Evolutionary conservation across 2,888 invertebrate species (phyloP).

Genomic region (Tridacna gigas): DNA sequence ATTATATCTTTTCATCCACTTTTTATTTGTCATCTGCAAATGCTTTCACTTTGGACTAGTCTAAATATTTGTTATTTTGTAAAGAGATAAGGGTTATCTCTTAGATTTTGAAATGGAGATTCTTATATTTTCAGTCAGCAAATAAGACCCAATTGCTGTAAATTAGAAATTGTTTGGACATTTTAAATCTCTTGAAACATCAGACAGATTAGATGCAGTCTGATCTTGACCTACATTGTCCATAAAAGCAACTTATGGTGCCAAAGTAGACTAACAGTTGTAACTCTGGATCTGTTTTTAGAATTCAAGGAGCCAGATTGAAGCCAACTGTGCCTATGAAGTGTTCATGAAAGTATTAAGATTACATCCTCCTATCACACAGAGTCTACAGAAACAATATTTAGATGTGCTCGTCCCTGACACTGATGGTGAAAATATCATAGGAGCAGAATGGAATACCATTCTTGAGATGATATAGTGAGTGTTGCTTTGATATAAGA

Average conservation of each 20-base stretch:
- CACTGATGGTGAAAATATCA: conserved; percentile 9
- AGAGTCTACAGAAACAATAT: conserved; percentile 54
- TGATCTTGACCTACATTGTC: too few species aligned
- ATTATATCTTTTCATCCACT: neutral
- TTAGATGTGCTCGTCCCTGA: conserved; percentile 38
- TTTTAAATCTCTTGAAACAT: too few species aligned
- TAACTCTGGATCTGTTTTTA: neutral
- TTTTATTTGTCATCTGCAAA: neutral
- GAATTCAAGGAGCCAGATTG: conserved; percentile 27
- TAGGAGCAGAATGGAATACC: conserved; percentile 50
- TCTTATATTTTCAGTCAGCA: too few species aligned
- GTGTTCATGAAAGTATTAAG: conserved; percentile 66
- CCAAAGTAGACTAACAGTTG: too few species aligned
- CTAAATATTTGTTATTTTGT: neutral
- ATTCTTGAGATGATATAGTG: conserved; percentile 31
- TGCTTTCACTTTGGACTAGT: neutral
- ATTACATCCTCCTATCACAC: conserved; percentile 68
- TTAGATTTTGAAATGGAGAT: too few species aligned
- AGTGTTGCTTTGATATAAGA: neutral
- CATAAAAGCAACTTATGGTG: too few species aligned
- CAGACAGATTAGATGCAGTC: neutral
- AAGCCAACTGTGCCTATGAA: conserved; percentile 58
- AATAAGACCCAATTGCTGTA: too few species aligned
- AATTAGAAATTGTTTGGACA: too few species aligned
- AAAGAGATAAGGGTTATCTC: too few species aligned